Evolutionary conservation across 1,140 invertebrate genomes (phyloP).

Genomic region (Pseudomyrmex gracilis): DNA sequence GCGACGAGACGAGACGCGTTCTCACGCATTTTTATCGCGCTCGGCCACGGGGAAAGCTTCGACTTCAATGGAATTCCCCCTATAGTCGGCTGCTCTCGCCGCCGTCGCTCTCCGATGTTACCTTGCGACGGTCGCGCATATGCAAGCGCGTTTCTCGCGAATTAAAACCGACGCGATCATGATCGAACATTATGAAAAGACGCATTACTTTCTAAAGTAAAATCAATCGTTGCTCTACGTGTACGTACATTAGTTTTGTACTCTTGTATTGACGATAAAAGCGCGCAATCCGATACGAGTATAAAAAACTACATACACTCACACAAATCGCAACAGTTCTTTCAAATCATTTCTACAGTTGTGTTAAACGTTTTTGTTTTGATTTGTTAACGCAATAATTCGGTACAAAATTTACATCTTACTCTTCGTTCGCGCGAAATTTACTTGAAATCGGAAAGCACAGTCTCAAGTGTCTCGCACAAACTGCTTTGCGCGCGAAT

Average conservation of each 20-base stretch:
- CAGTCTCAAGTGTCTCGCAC: not conserved
- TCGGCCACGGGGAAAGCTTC: slow-evolving; percentile 60
- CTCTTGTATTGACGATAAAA: no score
- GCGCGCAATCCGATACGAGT: no score
- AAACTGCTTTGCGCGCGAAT: not conserved
- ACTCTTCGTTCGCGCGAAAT: not conserved
- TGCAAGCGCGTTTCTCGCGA: slow-evolving; percentile 23
- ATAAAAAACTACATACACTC: no score
- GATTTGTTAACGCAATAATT: not conserved
- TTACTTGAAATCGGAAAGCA: not conserved
- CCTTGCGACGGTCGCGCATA: slow-evolving; percentile 38
- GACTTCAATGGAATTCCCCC: slow-evolving; percentile 66
- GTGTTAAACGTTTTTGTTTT: not conserved
- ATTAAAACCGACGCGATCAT: slow-evolving; percentile 13
- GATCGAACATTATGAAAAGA: slow-evolving; percentile 16
- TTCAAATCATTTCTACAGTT: no score
- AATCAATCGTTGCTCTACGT: not conserved
- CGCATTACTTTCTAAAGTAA: not conserved
- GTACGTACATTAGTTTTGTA: no score
- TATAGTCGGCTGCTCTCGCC: slow-evolving; percentile 45
- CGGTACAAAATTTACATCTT: not conserved
- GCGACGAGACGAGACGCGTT: slow-evolving; percentile 55
- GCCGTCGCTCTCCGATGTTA: slow-evolving; percentile 42
- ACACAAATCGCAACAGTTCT: no score
- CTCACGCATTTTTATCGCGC: slow-evolving; percentile 70